A percentile compares a stretch with the other conserved stretches of the same genome.
These are phyloP conservation scores for Aspidiotus destructor DNA, from an alignment of 2,888 invertebrate species.

Conservation along the genomic window DNA sequence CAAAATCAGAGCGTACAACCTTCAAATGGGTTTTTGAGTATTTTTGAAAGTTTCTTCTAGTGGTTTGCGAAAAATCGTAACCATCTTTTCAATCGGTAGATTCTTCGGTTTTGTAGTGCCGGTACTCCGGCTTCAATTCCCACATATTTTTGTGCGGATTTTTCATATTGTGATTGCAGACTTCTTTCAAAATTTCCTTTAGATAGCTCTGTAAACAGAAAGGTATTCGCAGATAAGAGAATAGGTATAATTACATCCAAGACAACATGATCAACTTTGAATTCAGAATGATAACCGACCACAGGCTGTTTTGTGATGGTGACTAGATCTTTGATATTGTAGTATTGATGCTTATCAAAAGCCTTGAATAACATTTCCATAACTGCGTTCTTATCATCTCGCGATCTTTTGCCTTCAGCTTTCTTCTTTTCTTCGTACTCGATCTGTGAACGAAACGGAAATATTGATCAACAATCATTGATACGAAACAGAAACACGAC, in stretches of 20 bases:
- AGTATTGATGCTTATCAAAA: slow-evolving; percentile 99
- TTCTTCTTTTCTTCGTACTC: slow-evolving; percentile 84
- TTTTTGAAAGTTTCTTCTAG: too few relatives aligned
- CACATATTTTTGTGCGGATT: slow-evolving; percentile 99
- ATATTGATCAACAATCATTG: neutral
- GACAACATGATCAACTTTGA: too few relatives aligned
- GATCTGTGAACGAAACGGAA: slow-evolving; percentile 51
- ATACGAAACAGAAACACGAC: too few relatives aligned
- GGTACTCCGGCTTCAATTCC: slow-evolving; percentile 97
- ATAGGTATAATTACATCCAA: too few relatives aligned
- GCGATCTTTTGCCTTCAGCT: slow-evolving; percentile 87
- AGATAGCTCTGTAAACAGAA: slow-evolving; percentile 59
- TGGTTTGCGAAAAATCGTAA: too few relatives aligned
- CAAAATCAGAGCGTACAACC: too few relatives aligned
- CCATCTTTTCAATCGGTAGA: neutral
- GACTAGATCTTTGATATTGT: slow-evolving; percentile 91
- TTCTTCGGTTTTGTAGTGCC: slow-evolving; percentile 75
- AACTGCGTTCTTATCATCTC: slow-evolving; percentile 92
- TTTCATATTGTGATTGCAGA: slow-evolving; percentile 93
- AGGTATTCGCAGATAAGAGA: too few relatives aligned
- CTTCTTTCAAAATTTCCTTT: slow-evolving; percentile 95
- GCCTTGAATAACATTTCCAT: slow-evolving; percentile 93
- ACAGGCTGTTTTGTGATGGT: slow-evolving; percentile 91
- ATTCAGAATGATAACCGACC: slow-evolving; percentile 45
- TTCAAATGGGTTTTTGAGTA: too few relatives aligned